A percentile compares a stretch with the other conserved stretches of the same genome.
phyloP scores from a whole-genome alignment of 2,113 vertebrate species.

The Ictalurus punctatus region DNA sequence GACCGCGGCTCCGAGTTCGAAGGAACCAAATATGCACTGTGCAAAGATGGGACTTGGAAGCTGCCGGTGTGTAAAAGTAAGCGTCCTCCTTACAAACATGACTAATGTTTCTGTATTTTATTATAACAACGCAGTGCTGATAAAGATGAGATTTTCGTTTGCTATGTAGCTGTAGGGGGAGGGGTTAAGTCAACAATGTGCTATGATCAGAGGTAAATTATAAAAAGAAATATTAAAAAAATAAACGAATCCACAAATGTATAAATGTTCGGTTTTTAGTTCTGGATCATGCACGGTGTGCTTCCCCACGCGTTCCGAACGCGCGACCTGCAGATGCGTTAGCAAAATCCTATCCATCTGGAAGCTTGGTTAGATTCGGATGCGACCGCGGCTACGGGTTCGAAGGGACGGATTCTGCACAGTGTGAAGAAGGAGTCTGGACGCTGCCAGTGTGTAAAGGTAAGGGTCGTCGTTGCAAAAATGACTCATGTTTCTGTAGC shows the following conservation, averaged over 20 bases:
- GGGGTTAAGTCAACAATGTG: neutral
- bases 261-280: neutral
- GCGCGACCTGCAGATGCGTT: neutral
- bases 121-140: too few relatives aligned
- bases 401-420: neutral
- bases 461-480: too few relatives aligned
- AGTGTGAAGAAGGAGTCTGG: too few relatives aligned
- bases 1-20: neutral
- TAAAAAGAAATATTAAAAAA: neutral
- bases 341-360: neutral
- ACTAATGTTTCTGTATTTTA: too few relatives aligned
- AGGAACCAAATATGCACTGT: neutral
- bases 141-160: too few relatives aligned
- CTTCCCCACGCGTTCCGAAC: neutral
- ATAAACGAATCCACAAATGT: neutral
- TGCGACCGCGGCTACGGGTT: neutral
- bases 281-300: neutral
- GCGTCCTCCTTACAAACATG: neutral
- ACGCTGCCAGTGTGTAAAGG: too few relatives aligned
- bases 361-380: neutral
- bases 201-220: neutral
- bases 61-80: neutral
- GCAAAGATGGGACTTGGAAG: neutral
- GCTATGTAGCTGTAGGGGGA: too few relatives aligned
- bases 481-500: too few relatives aligned